phyloP scores from a whole-genome alignment of 2,888 invertebrate species.

The Halictus quadricinctus region DNA sequence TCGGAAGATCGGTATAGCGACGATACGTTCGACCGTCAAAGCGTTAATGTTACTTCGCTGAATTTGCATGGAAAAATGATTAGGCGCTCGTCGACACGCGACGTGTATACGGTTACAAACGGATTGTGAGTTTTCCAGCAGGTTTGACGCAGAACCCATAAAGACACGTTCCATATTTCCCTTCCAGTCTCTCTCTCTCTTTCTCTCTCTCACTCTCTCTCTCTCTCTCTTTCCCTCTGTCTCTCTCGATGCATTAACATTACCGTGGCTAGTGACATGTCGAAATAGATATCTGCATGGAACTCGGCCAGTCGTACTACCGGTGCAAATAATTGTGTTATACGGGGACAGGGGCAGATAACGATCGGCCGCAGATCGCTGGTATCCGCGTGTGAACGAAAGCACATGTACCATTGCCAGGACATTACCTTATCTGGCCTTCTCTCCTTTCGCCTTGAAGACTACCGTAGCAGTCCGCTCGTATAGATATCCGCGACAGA shows the following conservation, averaged over 20 bases:
- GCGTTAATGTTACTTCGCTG: neutral
- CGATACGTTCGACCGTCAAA: neutral
- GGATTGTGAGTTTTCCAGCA: constrained; percentile 23
- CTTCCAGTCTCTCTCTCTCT: constrained; percentile 2
- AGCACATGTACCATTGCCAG: constrained; percentile 64
- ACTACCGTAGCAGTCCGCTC: constrained; percentile 32
- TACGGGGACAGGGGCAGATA: constrained; percentile 70
- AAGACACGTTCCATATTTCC: constrained; percentile 26
- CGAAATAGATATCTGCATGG: constrained; percentile 62
- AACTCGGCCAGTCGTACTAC: constrained; percentile 62
- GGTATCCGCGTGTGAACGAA: constrained; percentile 71
- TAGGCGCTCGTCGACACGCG: neutral
- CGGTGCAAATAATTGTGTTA: constrained; percentile 72
- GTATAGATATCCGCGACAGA: constrained; percentile 24
- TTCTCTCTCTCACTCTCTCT: neutral
- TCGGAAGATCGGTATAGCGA: neutral
- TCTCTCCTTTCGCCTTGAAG: constrained; percentile 69
- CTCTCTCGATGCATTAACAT: constrained; percentile 18
- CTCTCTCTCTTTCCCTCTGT: no score
- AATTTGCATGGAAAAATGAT: neutral
- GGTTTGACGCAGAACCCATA: constrained; percentile 27
- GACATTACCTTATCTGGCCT: constrained; percentile 70
- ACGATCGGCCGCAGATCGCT: constrained; percentile 67
- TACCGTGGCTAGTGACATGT: constrained; percentile 45
- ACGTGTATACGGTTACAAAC: constrained; percentile 17